Percentiles rank a stretch among this genome's conserved stretches.
These are phyloP conservation scores for Hydractinia echinata DNA, from an alignment of 30 jellyfish, hydroid and myxozoan genomes.

Conservation along the genomic window DNA sequence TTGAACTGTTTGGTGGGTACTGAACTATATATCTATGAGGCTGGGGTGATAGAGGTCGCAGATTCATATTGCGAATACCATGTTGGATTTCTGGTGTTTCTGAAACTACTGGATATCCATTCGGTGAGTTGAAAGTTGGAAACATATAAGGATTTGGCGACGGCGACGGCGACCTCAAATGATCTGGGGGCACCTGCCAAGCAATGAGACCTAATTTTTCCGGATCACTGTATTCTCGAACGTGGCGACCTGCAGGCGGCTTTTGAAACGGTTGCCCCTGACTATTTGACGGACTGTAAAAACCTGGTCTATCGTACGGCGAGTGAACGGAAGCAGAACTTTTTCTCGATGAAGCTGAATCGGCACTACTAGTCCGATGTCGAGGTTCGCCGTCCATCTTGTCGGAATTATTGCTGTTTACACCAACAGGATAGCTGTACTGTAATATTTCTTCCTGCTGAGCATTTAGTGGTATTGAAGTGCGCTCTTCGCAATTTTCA, in stretches of 20 bases:
- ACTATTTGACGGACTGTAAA: not conserved
- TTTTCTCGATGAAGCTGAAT: not conserved
- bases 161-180: constrained; percentile 22
- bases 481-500: not conserved
- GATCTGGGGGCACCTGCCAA: not conserved
- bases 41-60: too few relatives aligned
- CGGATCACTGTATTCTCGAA: too few relatives aligned
- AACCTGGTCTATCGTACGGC: constrained; percentile 1
- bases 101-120: not conserved
- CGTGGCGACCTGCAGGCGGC: too few relatives aligned
- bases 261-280: too few relatives aligned
- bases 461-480: not conserved
- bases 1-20: too few relatives aligned
- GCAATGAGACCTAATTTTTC: too few relatives aligned
- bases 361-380: not conserved
- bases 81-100: not conserved
- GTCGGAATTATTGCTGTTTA: too few relatives aligned
- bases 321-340: not conserved
- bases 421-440: too few relatives aligned
- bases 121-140: too few relatives aligned
- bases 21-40: too few relatives aligned
- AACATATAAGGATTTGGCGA: not conserved
- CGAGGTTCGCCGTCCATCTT: not conserved
- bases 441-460: too few relatives aligned
- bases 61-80: too few relatives aligned